A percentile compares a stretch with the other conserved stretches of the same genome.
These are phyloP conservation scores for Cheilosia impressa DNA, from an alignment of 2,888 invertebrate species.

Conservation along the genomic window DNA sequence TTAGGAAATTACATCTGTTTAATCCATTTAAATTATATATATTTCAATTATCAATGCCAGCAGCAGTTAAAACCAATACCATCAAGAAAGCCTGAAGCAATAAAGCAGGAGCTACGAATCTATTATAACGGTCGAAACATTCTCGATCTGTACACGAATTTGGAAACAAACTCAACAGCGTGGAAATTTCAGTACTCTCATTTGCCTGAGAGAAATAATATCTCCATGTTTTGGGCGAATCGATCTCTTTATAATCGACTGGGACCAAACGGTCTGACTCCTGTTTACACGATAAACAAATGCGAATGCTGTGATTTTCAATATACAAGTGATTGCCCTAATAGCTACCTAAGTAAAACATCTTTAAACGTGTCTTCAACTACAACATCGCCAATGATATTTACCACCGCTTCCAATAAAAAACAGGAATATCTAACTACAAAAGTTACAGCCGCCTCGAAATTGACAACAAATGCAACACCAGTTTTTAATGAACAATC, in stretches of 20 bases:
- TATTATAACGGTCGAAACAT: constrained; percentile 85
- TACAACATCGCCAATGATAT: constrained; percentile 67
- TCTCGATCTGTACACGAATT: constrained; percentile 86
- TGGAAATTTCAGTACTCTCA: constrained; percentile 86
- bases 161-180: constrained; percentile 81
- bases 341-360: constrained; percentile 76
- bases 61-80: constrained; percentile 62
- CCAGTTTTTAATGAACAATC: constrained; percentile 37
- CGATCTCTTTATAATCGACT: constrained; percentile 87
- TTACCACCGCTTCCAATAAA: constrained; percentile 69
- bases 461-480: constrained; percentile 43
- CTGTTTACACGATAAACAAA: constrained; percentile 86
- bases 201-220: constrained; percentile 86
- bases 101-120: constrained; percentile 81
- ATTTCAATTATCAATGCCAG: constrained; percentile 3
- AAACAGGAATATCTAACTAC: constrained; percentile 30
- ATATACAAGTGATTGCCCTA: constrained; percentile 79
- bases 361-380: constrained; percentile 75
- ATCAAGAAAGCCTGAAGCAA: constrained; percentile 62
- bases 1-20: background rate
- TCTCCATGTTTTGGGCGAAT: constrained; percentile 86
- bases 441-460: constrained; percentile 53
- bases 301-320: constrained; percentile 85
- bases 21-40: background rate
- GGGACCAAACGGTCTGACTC: constrained; percentile 85